These are phyloP conservation scores for Hirudinaria manillensis DNA, from an alignment of 2,888 invertebrate species.

Conservation along the genomic window DNA sequence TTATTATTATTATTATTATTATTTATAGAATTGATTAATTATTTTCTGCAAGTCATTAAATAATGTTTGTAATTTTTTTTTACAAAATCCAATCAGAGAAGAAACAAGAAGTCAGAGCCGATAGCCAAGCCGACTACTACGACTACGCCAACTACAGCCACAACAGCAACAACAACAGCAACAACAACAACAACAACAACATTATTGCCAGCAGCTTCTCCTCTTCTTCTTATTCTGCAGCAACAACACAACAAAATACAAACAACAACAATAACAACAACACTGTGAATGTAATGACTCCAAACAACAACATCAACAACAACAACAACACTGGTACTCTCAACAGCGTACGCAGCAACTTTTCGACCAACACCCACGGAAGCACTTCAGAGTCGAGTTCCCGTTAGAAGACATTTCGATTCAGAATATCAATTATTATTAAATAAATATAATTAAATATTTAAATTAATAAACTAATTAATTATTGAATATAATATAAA, in stretches of 20 bases:
- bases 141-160: conserved; percentile 11
- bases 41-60: too few relatives aligned
- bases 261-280: conserved; percentile 13
- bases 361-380: background rate
- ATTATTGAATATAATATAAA: too few relatives aligned
- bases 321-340: background rate
- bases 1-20: too few relatives aligned
- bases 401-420: background rate
- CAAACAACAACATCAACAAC: background rate
- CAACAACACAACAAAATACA: conserved; percentile 9
- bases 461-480: background rate
- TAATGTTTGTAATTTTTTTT: background rate
- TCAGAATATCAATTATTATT: background rate
- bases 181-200: conserved; percentile 13
- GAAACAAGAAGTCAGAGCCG: background rate
- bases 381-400: background rate
- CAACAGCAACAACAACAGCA: conserved; percentile 1
- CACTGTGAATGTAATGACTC: background rate
- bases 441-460: background rate
- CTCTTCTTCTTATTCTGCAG: background rate
- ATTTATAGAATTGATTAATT: too few relatives aligned
- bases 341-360: background rate
- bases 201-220: background rate
- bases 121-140: background rate
- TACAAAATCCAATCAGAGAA: background rate